phyloP scores from a whole-genome alignment of 2,888 invertebrate genomes.

The Hymenopus coronatus region DNA sequence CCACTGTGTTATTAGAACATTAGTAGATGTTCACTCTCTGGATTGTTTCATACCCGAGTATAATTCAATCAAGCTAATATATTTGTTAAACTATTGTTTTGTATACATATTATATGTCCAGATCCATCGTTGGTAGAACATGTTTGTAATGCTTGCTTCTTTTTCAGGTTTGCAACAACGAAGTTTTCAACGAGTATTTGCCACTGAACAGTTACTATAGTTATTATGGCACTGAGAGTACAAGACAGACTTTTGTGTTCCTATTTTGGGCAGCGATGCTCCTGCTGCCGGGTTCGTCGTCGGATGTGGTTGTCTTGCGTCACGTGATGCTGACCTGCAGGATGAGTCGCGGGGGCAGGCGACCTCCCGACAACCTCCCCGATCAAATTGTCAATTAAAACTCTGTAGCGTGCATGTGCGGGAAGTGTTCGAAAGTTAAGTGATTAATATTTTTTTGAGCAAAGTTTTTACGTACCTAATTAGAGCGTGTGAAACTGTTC shows the following conservation, averaged over 20 bases:
- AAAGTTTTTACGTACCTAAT: neutral
- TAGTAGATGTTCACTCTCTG: too few species aligned
- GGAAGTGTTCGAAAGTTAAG: neutral
- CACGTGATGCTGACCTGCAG: constrained; percentile 18
- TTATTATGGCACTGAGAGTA: constrained; percentile 1
- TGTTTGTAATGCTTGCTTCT: neutral
- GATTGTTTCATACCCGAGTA: too few species aligned
- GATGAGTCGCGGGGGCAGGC: constrained; percentile 14
- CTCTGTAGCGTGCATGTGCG: neutral
- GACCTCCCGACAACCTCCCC: constrained; percentile 8
- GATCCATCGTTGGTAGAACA: too few species aligned
- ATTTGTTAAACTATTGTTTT: neutral
- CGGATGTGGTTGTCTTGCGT: neutral
- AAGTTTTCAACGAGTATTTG: constrained; percentile 21
- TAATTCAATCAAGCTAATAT: too few species aligned
- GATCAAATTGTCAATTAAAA: neutral
- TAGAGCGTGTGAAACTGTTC: neutral
- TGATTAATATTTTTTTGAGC: neutral
- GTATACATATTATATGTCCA: too few species aligned
- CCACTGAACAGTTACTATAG: neutral
- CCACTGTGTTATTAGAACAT: too few species aligned
- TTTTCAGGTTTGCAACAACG: constrained; percentile 32
- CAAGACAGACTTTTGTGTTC: neutral
- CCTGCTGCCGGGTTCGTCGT: neutral
- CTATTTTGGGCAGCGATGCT: neutral